A percentile compares a stretch with the other conserved stretches of the same genome.
phyloP scores from a whole-genome alignment of 1,140 invertebrate species.

The Homalodisca vitripennis region DNA sequence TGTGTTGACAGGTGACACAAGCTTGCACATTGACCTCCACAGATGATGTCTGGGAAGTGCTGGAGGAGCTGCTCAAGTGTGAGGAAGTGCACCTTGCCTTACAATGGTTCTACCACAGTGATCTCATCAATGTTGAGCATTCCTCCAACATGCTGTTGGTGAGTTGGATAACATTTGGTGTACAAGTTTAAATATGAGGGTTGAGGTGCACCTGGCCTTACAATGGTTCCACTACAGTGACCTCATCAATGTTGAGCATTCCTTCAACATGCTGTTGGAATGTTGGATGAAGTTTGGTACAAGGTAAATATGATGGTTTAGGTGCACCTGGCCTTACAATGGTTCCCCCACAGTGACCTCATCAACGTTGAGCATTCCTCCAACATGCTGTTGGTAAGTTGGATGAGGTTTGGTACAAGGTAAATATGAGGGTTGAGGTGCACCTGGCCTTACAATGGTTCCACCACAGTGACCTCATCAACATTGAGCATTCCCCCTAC shows the following conservation, averaged over 20 bases:
- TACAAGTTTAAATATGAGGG: too few species aligned
- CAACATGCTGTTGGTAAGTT: not conserved
- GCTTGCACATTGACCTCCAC: not conserved
- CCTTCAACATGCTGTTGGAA: not conserved
- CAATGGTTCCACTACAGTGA: not conserved
- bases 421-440: too few species aligned
- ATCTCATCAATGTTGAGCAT: not conserved
- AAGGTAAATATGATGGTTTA: too few species aligned
- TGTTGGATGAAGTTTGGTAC: too few species aligned
- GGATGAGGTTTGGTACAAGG: too few species aligned
- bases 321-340: not conserved
- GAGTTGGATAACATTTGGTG: too few species aligned
- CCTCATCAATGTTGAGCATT: not conserved
- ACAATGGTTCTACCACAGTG: not conserved
- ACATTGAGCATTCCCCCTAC: conserved; percentile 1
- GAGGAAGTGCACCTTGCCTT: not conserved
- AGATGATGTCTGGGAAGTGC: conserved; percentile 7
- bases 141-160: conserved; percentile 6
- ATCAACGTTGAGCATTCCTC: not conserved
- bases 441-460: conserved; percentile 1
- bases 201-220: conserved; percentile 1
- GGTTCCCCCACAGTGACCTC: not conserved
- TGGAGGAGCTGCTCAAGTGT: conserved; percentile 6
- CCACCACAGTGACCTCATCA: not conserved
- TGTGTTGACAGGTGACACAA: conserved; percentile 1